phyloP scores from a whole-genome alignment of 2,113 vertebrate species.

The Ahaetulla prasina region DNA sequence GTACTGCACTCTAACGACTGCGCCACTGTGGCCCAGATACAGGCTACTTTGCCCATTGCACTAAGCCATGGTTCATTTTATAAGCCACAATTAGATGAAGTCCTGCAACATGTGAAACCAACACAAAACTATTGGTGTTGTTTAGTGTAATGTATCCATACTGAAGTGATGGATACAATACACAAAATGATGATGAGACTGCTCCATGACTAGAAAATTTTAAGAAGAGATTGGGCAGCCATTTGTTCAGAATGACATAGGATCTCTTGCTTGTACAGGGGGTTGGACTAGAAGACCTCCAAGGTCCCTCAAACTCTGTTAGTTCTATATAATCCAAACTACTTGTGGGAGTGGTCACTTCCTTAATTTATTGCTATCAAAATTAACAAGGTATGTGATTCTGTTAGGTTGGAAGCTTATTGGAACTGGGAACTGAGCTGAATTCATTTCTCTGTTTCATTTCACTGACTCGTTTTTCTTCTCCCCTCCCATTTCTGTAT shows the following conservation, averaged over 20 bases:
- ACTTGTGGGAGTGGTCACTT: not conserved
- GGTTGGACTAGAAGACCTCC: not conserved
- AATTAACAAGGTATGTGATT: not conserved
- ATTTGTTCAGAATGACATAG: too few relatives aligned
- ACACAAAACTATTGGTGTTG: not conserved
- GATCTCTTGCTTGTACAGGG: not conserved
- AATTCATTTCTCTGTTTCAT: not conserved
- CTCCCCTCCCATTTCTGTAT: not conserved
- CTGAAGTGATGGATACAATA: not conserved
- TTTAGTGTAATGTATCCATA: not conserved
- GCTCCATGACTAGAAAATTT: not conserved
- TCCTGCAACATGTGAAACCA: not conserved
- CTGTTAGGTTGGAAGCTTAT: not conserved
- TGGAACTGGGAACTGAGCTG: not conserved
- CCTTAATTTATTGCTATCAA: not conserved
- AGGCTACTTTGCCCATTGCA: not conserved
- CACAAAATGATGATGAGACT: not conserved
- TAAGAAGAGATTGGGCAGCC: not conserved
- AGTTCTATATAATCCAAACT: not conserved
- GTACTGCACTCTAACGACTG: too few relatives aligned
- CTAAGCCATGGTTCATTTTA: not conserved
- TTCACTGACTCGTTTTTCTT: not conserved
- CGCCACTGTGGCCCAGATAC: too few relatives aligned
- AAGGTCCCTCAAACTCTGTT: not conserved
- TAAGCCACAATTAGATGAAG: not conserved